A percentile compares a stretch with the other conserved stretches of the same genome.
Conservation (phyloP, 2,797 vertebrate genomes). For the Sebastes matsubarae region DNA sequence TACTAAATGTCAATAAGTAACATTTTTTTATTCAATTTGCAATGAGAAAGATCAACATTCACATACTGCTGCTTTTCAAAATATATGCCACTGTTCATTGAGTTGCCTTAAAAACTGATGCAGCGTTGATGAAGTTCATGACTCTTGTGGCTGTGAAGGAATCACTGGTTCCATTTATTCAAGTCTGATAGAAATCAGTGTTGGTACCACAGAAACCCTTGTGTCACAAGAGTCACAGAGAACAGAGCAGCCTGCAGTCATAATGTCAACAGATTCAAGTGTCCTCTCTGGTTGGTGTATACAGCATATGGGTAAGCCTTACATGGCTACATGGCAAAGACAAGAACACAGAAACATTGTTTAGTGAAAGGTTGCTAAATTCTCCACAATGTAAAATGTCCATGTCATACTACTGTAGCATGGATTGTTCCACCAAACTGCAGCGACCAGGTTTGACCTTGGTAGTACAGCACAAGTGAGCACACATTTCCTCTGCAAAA, state of each 20-base stretch:
- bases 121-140: constrained; percentile 14
- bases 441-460: constrained; percentile 40
- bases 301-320: constrained; percentile 52
- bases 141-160: constrained; percentile 24
- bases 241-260: constrained; percentile 37
- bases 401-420: not conserved
- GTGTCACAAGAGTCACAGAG: constrained; percentile 3
- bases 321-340: constrained; percentile 48
- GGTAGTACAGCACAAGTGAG: constrained; percentile 33
- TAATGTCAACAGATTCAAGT: constrained; percentile 63
- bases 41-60: not conserved
- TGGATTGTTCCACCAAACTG: constrained; percentile 11
- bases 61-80: not conserved
- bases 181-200: constrained; percentile 32
- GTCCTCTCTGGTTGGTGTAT: constrained; percentile 40
- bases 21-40: not conserved
- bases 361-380: constrained; percentile 11
- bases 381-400: not conserved
- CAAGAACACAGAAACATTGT: not conserved
- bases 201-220: constrained; percentile 19
- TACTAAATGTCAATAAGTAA: not conserved
- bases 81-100: not conserved
- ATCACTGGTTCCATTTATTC: constrained; percentile 43
- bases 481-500: constrained; percentile 66
- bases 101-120: constrained; percentile 11